These are phyloP conservation scores for Halocynthia roretzi DNA, from an alignment of 23 tunicate species.

Conservation along the genomic window DNA sequence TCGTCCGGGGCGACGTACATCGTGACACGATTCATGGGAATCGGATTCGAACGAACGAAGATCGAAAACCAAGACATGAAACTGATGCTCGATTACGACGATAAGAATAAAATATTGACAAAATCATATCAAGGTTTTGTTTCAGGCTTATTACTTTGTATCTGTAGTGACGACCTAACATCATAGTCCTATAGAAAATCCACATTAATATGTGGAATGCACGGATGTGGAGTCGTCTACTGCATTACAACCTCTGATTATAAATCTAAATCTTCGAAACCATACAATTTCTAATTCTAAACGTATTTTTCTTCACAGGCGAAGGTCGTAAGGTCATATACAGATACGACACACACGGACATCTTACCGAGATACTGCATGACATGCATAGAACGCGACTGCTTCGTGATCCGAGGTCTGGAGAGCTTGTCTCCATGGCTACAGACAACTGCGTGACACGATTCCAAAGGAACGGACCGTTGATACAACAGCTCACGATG, in stretches of 20 bases:
- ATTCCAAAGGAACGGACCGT: slow-evolving; percentile 84
- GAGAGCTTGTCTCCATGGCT: slow-evolving; percentile 69
- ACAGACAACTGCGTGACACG: slow-evolving; percentile 53
- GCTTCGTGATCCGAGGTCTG: slow-evolving; percentile 71
- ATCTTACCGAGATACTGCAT: slow-evolving; percentile 74
- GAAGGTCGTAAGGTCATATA: slow-evolving; percentile 70
- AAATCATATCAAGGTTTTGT: background rate
- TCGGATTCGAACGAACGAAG: slow-evolving; percentile 62
- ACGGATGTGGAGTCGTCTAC: no score
- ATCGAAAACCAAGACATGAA: slow-evolving; percentile 20
- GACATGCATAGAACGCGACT: slow-evolving; percentile 46
- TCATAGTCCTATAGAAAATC: no score
- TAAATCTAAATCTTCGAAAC: background rate
- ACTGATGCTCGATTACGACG: slow-evolving; percentile 27
- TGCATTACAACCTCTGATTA: no score
- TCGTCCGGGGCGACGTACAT: slow-evolving; percentile 56
- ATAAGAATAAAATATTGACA: slow-evolving; percentile 8
- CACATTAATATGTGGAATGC: no score
- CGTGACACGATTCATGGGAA: slow-evolving; percentile 38
- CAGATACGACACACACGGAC: slow-evolving; percentile 88
- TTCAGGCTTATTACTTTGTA: no score
- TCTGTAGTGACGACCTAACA: no score
- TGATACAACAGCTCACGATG: slow-evolving; percentile 61
- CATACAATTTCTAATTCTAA: background rate
- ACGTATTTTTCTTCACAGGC: slow-evolving; percentile 21